Base-by-base conservation (phyloP, 2,797 vertebrate genomes). In the Urocyon cinereoargenteus region DNA sequence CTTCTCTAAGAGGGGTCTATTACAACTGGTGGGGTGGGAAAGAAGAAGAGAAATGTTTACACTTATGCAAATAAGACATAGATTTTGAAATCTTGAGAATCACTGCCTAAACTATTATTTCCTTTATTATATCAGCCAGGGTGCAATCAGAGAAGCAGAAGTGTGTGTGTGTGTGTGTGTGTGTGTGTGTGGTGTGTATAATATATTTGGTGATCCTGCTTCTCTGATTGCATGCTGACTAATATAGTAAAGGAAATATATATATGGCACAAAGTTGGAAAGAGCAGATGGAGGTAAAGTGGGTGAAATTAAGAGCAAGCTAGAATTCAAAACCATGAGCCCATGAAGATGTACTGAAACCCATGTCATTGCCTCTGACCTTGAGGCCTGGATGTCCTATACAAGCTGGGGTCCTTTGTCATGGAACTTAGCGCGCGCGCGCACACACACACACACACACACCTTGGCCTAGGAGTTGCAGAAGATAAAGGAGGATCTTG, bases 1-100 rank as follows among this genome's bases (percentile, higher is more conserved):
- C 92, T 89, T 96, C 49, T 95, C 64, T 64, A 86, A 94, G 40
- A 89, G 61, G 22, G 28, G 2, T 91, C 51, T 75, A 40, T 86
- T 40, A 73, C 40, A 86, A 62, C 79, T 53, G 31, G 31, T 95
- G 15, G 73, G 55, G 55, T 68, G 24, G 45, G 26, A 94, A 85
- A 94, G 45, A 79, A 94, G 70, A 83, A 12, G 24, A 62, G 36
- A 77, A 90, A 61, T 36, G 18, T 82, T 51, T 70, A n/a, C 70
- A 45, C 24, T 91, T 79, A 91, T 84, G 24, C 61, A 86, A 66
- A 53, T 82, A 77, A 92, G 61, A 89, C 28, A 53, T 21, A 18
- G 64, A 64, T 72, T 96, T 94, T 85, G 55, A 93, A 81, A 86
- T 85, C 34, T 34, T 77, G 66, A 55, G 22, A 82, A 73, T 53